phyloP scores from a whole-genome alignment of 1,140 invertebrate species.

The Pararge aegeria region DNA sequence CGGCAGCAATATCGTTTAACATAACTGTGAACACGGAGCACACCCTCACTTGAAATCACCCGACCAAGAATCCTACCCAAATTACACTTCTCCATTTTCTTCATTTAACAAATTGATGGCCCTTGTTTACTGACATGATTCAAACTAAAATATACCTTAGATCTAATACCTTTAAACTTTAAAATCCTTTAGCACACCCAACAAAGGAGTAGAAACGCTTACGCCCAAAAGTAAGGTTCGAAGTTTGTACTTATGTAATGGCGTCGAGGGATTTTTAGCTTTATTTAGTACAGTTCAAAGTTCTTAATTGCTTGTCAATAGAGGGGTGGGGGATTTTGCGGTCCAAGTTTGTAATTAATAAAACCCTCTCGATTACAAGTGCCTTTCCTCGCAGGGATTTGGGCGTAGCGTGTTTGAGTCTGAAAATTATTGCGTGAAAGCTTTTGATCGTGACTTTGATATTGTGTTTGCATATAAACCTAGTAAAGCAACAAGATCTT shows the following conservation, averaged over 20 bases:
- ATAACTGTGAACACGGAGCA: slow-evolving; percentile 56
- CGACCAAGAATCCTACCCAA: slow-evolving; percentile 59
- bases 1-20: slow-evolving; percentile 44
- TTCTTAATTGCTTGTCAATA: slow-evolving; percentile 48
- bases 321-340: slow-evolving; percentile 48
- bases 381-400: slow-evolving; percentile 63
- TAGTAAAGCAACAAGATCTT: neutral
- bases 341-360: slow-evolving; percentile 78
- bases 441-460: slow-evolving; percentile 21
- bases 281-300: slow-evolving; percentile 53
- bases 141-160: slow-evolving; percentile 38
- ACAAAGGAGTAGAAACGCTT: slow-evolving; percentile 40
- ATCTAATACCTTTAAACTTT: slow-evolving; percentile 29
- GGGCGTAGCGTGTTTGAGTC: slow-evolving; percentile 31
- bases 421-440: slow-evolving; percentile 27
- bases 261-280: slow-evolving; percentile 55
- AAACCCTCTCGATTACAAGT: slow-evolving; percentile 78
- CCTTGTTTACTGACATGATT: slow-evolving; percentile 36
- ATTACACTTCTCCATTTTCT: slow-evolving; percentile 75
- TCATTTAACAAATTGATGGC: slow-evolving; percentile 78
- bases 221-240: slow-evolving; percentile 71
- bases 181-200: slow-evolving; percentile 35
- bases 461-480: neutral
- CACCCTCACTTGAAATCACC: slow-evolving; percentile 43
- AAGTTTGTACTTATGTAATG: slow-evolving; percentile 48